phyloP scores from a whole-genome alignment of 2,797 vertebrate species.

The Neostethus bicornis region DNA sequence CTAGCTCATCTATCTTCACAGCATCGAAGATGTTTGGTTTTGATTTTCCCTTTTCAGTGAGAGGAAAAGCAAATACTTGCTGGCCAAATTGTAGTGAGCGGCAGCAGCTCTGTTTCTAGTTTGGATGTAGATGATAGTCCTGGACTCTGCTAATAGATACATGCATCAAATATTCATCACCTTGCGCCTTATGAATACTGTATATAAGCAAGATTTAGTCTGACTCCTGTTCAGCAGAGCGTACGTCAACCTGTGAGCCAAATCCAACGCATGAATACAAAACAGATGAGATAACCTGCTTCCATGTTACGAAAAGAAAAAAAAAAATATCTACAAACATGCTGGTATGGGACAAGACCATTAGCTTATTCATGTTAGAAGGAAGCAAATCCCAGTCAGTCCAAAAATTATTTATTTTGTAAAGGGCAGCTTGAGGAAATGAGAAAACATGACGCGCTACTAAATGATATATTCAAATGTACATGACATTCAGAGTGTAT shows the following conservation, averaged over 20 bases:
- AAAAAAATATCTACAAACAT: constrained; percentile 6
- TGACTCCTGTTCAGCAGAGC: constrained; percentile 25
- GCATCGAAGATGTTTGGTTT: constrained; percentile 22
- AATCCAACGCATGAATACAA: constrained; percentile 38
- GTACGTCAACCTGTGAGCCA: constrained; percentile 43
- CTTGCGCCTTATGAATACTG: constrained; percentile 35
- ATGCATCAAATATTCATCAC: constrained; percentile 60
- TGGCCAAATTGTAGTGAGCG: constrained; percentile 9
- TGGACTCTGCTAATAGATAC: constrained; percentile 20
- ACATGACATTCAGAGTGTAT: constrained; percentile 81
- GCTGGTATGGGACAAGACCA: background rate
- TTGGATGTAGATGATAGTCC: constrained; percentile 26
- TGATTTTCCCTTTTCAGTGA: constrained; percentile 23
- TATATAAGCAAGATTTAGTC: constrained; percentile 28
- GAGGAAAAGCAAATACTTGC: constrained; percentile 23
- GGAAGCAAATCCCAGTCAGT: constrained; percentile 54
- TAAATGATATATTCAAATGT: constrained; percentile 86
- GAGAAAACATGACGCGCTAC: constrained; percentile 82
- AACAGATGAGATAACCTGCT: constrained; percentile 24
- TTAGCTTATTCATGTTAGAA: constrained; percentile 9
- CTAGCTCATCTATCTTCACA: background rate
- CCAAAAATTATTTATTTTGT: constrained; percentile 84
- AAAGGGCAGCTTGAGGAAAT: constrained; percentile 77
- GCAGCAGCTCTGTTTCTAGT: constrained; percentile 28
- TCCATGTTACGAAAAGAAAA: no score